These are phyloP conservation scores for Mionectes macconnelli DNA, from an alignment of 2,113 vertebrate genomes.

Conservation along the genomic window DNA sequence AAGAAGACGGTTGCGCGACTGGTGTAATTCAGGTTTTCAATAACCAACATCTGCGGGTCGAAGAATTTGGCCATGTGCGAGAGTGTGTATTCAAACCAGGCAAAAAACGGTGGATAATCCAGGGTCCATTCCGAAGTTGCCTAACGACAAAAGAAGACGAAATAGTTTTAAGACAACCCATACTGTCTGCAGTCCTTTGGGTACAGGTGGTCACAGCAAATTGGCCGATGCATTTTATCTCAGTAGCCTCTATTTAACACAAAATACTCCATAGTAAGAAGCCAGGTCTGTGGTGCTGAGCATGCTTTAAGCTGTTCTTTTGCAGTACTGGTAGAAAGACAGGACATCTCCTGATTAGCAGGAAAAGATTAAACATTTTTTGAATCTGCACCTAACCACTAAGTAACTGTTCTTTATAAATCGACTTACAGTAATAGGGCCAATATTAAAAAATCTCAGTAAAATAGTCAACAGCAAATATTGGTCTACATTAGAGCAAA, in stretches of 20 bases:
- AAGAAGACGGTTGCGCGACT: conserved; percentile 83
- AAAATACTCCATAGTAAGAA: background rate
- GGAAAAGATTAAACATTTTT: background rate
- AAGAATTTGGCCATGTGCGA: conserved; percentile 84
- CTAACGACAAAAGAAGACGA: conserved; percentile 65
- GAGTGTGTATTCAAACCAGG: conserved; percentile 88
- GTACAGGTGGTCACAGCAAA: background rate
- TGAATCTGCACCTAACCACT: background rate
- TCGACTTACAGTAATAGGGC: background rate
- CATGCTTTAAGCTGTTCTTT: background rate
- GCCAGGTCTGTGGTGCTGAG: background rate
- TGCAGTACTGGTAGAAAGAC: background rate
- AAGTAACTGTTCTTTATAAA: background rate
- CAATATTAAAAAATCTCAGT: background rate
- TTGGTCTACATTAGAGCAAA: background rate
- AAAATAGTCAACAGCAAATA: background rate
- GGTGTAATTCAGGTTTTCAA: conserved; percentile 85
- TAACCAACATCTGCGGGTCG: conserved; percentile 85
- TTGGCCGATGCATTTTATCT: background rate
- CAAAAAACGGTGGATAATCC: conserved; percentile 96
- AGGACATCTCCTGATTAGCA: background rate
- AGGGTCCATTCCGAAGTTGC: conserved; percentile 92
- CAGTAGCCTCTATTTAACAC: background rate
- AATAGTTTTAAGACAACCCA: background rate
- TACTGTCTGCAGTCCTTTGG: background rate